These are phyloP conservation scores for Lithodes maja DNA, from an alignment of 2,888 invertebrate species.

Conservation along the genomic window DNA sequence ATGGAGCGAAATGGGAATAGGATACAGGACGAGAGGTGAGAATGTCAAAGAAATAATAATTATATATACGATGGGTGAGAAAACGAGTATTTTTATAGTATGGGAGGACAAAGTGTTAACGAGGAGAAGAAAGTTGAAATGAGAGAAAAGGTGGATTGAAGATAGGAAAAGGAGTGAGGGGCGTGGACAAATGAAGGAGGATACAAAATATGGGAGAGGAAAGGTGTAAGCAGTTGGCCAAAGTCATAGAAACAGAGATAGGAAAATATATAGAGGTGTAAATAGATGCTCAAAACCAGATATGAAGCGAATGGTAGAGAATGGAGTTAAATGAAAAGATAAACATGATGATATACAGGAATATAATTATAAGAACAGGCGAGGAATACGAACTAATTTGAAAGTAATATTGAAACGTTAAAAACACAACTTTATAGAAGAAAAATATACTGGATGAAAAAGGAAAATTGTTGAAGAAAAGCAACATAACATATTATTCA, in stretches of 20 bases:
- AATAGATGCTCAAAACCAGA: not conserved
- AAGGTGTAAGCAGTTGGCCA: conserved; percentile 12
- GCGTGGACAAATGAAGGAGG: conserved; percentile 1
- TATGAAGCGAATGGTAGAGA: too few relatives aligned
- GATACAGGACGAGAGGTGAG: not conserved
- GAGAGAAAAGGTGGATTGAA: not conserved
- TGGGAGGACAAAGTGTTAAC: too few relatives aligned
- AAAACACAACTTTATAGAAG: too few relatives aligned
- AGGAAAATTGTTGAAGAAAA: too few relatives aligned
- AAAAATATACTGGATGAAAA: too few relatives aligned
- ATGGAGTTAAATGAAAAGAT: not conserved
- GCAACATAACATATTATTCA: too few relatives aligned
- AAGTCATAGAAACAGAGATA: not conserved
- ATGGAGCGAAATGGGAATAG: not conserved
- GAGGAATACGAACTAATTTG: not conserved
- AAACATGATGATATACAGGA: conserved; percentile 3
- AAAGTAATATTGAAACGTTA: not conserved
- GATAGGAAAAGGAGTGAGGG: conserved; percentile 3
- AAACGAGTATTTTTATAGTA: too few relatives aligned
- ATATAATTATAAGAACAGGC: not conserved
- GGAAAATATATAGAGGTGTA: not conserved
- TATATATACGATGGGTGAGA: too few relatives aligned
- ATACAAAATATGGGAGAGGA: conserved; percentile 22
- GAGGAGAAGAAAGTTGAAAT: not conserved
- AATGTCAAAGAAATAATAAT: too few relatives aligned